Conservation (phyloP, 2,113 vertebrate species). For the Calonectris borealis region DNA sequence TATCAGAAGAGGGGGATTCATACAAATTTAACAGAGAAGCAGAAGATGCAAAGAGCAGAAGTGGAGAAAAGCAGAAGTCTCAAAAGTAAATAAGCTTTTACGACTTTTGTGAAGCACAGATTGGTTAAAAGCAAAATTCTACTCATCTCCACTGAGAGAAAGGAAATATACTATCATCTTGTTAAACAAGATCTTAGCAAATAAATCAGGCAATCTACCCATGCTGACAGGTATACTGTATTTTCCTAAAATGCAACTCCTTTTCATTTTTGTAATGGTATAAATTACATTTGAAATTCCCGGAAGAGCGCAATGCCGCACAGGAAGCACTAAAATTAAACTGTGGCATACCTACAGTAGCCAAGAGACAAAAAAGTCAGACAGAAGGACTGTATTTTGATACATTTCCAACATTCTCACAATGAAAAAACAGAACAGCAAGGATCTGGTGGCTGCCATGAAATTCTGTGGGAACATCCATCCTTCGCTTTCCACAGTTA, state of each 20-base stretch:
- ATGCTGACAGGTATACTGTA: not conserved
- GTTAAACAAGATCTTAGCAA: not conserved
- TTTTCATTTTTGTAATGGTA: not conserved
- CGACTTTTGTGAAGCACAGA: not conserved
- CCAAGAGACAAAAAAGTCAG: not conserved
- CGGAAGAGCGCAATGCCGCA: not conserved
- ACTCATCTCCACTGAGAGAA: not conserved
- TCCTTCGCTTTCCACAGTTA: not conserved
- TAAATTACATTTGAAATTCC: not conserved
- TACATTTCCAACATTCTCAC: not conserved
- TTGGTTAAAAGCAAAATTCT: not conserved
- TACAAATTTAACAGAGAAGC: not conserved
- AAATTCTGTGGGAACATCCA: not conserved
- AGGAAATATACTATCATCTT: not conserved
- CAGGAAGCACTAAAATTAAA: not conserved
- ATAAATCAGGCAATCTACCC: not conserved
- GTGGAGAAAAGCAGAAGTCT: not conserved
- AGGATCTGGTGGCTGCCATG: not conserved
- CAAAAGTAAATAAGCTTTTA: not conserved
- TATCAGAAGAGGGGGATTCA: not conserved
- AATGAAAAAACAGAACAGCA: not conserved
- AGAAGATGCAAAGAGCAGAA: not conserved
- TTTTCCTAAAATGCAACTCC: not conserved
- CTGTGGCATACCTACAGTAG: not conserved
- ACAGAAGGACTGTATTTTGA: not conserved